Conservation (phyloP, 2,113 vertebrate genomes). For the Anser cygnoides region DNA sequence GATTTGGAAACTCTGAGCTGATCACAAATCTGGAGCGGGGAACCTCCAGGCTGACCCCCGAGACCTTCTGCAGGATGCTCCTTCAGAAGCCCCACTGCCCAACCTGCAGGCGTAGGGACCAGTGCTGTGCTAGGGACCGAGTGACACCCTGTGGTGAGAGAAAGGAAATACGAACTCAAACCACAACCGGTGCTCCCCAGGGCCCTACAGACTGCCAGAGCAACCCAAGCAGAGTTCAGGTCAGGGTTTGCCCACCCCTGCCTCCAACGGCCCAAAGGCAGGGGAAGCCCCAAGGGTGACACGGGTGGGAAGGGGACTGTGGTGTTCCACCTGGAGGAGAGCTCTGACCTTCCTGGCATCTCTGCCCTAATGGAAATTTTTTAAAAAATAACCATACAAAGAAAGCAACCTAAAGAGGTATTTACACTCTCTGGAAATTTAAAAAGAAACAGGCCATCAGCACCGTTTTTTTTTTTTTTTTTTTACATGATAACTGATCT, state of each 20-base stretch:
- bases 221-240: neutral
- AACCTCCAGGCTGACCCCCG: neutral
- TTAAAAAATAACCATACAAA: slow-evolving; percentile 15
- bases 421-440: slow-evolving; percentile 42
- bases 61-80: neutral
- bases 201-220: neutral
- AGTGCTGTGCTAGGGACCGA: neutral
- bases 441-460: slow-evolving; percentile 9
- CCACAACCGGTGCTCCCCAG: neutral
- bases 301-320: neutral
- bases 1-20: neutral
- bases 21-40: neutral
- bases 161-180: neutral
- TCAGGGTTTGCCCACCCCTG: neutral
- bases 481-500: neutral
- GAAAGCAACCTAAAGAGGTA: slow-evolving; percentile 32
- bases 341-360: neutral
- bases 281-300: neutral
- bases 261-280: neutral
- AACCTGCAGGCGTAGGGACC: neutral
- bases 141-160: neutral
- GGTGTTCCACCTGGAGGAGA: neutral
- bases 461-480: neutral
- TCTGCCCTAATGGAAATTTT: neutral
- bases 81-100: neutral